Conservation (phyloP, 2,113 vertebrate species). For the Ginglymostoma cirratum region DNA sequence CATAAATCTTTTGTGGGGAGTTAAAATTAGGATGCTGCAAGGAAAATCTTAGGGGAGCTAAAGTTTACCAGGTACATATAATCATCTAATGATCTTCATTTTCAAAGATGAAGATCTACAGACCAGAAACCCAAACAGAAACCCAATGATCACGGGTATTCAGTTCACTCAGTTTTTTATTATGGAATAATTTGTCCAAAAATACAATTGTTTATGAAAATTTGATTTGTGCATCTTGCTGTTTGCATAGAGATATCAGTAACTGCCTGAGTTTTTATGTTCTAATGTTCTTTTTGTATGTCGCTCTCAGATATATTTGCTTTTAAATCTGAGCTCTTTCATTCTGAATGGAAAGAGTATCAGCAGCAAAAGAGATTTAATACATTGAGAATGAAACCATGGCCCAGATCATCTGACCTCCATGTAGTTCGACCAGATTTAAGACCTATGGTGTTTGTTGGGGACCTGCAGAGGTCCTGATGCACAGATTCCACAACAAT, state of each 20-base stretch:
- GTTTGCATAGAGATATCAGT: not conserved
- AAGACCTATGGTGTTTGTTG: too few species aligned
- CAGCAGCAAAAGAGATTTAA: not conserved
- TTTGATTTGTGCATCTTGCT: not conserved
- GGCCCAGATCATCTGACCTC: too few species aligned
- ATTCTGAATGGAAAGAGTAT: not conserved
- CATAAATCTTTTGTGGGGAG: not conserved
- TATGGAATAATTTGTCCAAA: too few species aligned
- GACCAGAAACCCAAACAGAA: not conserved
- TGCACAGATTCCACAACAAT: too few species aligned
- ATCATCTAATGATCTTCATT: not conserved
- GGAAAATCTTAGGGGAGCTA: not conserved
- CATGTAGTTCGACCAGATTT: too few species aligned
- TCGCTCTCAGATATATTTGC: not conserved
- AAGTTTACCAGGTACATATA: not conserved
- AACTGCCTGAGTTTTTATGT: not conserved
- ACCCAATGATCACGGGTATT: not conserved
- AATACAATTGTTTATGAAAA: not conserved
- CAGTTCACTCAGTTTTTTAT: not conserved
- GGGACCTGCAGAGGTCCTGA: too few species aligned
- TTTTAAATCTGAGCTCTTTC: not conserved
- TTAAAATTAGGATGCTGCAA: not conserved
- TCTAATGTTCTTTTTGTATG: not conserved
- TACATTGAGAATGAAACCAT: not conserved
- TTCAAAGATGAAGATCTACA: not conserved